These are phyloP conservation scores for Nematopogon swammerdamellus DNA, from an alignment of 2,888 invertebrate species.

Conservation along the genomic window DNA sequence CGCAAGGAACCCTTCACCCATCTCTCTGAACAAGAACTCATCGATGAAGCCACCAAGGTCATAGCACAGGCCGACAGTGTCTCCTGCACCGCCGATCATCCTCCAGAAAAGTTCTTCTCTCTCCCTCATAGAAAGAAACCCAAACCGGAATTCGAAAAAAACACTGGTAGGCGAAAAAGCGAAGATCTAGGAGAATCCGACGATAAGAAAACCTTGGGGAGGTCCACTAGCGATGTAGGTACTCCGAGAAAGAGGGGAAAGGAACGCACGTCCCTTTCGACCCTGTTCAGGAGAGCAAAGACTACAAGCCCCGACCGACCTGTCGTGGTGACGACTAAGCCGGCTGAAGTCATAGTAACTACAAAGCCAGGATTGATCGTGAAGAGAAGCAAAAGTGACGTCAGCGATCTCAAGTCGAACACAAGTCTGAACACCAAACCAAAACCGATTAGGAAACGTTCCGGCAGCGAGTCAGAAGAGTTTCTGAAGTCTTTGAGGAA, in stretches of 20 bases:
- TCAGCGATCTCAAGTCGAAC: conserved; percentile 59
- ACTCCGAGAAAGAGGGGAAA: conserved; percentile 30
- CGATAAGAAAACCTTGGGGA: conserved; percentile 37
- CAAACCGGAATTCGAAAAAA: conserved; percentile 34
- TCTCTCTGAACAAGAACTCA: conserved; percentile 67
- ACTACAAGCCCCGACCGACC: conserved; percentile 48
- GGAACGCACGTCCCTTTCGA: conserved; percentile 64
- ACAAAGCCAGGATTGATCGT: conserved; percentile 38
- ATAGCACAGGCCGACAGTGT: conserved; percentile 71
- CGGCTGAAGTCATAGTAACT: conserved; percentile 26
- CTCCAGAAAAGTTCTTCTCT: conserved; percentile 66
- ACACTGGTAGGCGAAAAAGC: conserved; percentile 43
- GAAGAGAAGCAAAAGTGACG: conserved; percentile 63
- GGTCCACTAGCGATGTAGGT: conserved; percentile 58
- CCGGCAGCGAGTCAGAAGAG: conserved; percentile 61
- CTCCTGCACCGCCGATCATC: conserved; percentile 60
- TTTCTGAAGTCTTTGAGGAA: conserved; percentile 50
- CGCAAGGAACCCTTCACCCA: conserved; percentile 61
- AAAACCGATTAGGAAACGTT: conserved; percentile 53
- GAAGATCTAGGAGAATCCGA: conserved; percentile 47
- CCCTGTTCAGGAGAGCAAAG: conserved; percentile 61
- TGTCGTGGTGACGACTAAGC: conserved; percentile 34
- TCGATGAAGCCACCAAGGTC: conserved; percentile 73
- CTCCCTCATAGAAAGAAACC: conserved; percentile 62
- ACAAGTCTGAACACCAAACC: conserved; percentile 35